Evolutionary conservation across 2,888 invertebrate genomes (phyloP), one percentile per base, ranked within the genome.

Genomic region (Brachynemurus nebulosus): DNA sequence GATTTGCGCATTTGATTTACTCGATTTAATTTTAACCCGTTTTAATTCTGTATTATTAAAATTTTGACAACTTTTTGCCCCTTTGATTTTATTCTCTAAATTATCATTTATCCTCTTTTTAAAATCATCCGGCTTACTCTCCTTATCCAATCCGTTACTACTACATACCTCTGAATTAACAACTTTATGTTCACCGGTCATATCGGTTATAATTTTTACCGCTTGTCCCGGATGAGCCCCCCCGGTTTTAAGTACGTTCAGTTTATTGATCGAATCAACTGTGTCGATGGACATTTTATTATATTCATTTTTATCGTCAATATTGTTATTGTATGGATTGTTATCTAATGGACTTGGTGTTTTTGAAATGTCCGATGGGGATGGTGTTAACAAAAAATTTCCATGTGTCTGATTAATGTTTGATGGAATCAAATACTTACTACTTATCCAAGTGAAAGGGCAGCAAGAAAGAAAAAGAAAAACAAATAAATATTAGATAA

Each of bases 181-280:
- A 11, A 62, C 57, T 14, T 58, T 55, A 51, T 72, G 70, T 18
- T 66, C 63, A 1, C 65, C 69, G 0, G 53, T 53, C 36, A 55
- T 62, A 44, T 70, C 70, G 39, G 74, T 75, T 54, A 80, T 68
- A 20, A 83, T 76, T 65, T 84, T 80, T 11, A 84, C 80, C 0
- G 82, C 81, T 60, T 81, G 81, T 2, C 83, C 83, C 0, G 83
- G 83, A 25, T 76, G 68, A 61, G 0, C 61, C 45, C 0, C 47
- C 46, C 36, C 27, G 16, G 27, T 50, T 53, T 42, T 48, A 18
- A 53, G 56, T 57, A 12, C 18, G 57, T 52, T 61, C 14, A 27
- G 25, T 40, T 40, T 30, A 21, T 36, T 36, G 36, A 16, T 12
- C 5, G 37, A 37, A 20, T 37, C 57, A 5, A 56, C 53, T 2